Base-by-base conservation (phyloP, 2,797 vertebrate genomes). In the Ceyx erithaca region DNA sequence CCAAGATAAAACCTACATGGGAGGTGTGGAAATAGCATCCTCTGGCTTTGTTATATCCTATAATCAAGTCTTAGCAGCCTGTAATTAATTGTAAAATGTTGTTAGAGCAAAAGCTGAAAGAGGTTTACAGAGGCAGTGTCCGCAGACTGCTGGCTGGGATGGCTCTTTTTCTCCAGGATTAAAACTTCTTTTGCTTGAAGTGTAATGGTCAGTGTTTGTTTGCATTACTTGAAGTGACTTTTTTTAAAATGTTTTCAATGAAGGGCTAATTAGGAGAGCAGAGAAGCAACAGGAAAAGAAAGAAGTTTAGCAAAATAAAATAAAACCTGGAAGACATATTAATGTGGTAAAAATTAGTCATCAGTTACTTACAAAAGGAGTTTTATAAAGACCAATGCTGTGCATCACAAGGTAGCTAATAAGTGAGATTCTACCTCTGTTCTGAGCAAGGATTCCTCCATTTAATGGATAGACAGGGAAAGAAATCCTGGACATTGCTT, bases 61-160 rank as follows among this genome's bases (percentile, higher is more conserved):
- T 85, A 93, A 83, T 85, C 87, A 87, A 72, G 55, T 59, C 82
- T 80, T 57, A 62, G 84, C 87, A 90, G 55, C 69, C 26, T 88
- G 61, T 83, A 96, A 96, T 96, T 96, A 88, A 76, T 84, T 88
- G 81, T 88, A 88, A 95, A 95, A 84, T 78, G 67, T n/a, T 6
- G 81, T 96, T 95, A 46, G 83, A 88, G 88, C 80, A 87, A 91
- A 95, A 90, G 63, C 67, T 85, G 87, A 95, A 90, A 76, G 54
- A 92, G 70, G 45, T 92, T 89, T 92, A 68, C 52, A 92, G 85
- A 89, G 77, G 83, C 52, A 54, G 6, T 52, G 58, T 67, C 35
- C 76, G 73, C 58, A 68, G 66, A 28, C 66, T 81, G 79, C 63
- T 87, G 70, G 46, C 68, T 89, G 64, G 70, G 71, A 79, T 3